Percentiles rank a stretch among this genome's conserved stretches.
phyloP scores from a whole-genome alignment of 37 sponge, comb jelly and placozoan genomes.

The Aplysina aerophoba region DNA sequence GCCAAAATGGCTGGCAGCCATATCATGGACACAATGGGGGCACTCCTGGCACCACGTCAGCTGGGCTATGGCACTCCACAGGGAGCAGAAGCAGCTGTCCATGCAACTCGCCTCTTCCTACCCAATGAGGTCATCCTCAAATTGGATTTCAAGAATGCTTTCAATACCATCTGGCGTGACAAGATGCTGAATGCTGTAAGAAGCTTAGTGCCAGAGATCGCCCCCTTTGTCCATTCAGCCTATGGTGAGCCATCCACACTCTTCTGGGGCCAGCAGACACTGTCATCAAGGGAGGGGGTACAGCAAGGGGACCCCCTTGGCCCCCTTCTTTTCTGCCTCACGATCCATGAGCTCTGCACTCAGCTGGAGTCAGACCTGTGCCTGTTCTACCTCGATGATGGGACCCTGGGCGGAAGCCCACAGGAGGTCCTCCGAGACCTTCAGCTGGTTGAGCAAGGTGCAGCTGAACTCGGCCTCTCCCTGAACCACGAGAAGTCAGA shows the following conservation, averaged over 20 bases:
- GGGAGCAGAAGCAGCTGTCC: slow-evolving; percentile 15
- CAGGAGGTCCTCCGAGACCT: neutral
- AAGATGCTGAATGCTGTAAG: slow-evolving; percentile 11
- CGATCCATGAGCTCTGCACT: neutral
- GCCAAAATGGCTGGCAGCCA: slow-evolving; percentile 36
- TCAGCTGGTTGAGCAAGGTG: neutral
- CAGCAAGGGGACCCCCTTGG: slow-evolving; percentile 29
- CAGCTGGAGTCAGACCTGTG: slow-evolving; percentile 19
- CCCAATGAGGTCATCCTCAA: neutral
- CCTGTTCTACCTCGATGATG: slow-evolving; percentile 22
- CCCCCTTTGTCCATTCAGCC: slow-evolving; percentile 12
- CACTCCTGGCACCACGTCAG: too few species aligned
- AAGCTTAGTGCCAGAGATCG: slow-evolving; percentile 6
- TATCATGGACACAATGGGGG: slow-evolving; percentile 17
- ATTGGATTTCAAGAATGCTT: slow-evolving; percentile 26
- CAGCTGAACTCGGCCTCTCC: neutral
- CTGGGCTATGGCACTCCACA: slow-evolving; percentile 17
- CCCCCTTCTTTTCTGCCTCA: slow-evolving; percentile 14
- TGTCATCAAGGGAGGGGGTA: slow-evolving; percentile 1
- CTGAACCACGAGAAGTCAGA: slow-evolving; percentile 14
- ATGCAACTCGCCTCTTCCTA: slow-evolving; percentile 10
- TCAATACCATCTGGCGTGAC: slow-evolving; percentile 21
- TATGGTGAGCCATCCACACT: neutral
- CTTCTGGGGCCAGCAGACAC: neutral
- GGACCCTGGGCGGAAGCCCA: neutral